These are phyloP conservation scores for Rhopilema esculentum DNA, from an alignment of 30 jellyfish, hydroid and myxozoan species.

Conservation along the genomic window DNA sequence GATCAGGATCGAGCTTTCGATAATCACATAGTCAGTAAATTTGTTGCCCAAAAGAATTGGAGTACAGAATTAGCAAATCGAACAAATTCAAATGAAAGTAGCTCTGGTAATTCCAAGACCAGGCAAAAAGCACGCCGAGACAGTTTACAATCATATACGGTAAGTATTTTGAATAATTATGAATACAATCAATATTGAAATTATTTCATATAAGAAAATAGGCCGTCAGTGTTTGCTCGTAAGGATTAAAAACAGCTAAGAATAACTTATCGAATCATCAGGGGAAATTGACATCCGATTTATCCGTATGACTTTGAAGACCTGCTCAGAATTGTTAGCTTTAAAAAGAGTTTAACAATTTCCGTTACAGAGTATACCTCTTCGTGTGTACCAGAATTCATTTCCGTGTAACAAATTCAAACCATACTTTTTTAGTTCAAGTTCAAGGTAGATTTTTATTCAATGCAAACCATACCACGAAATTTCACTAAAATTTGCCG, in stretches of 20 bases:
- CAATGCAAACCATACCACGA: too few relatives aligned
- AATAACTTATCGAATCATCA: not conserved
- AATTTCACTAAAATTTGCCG: too few relatives aligned
- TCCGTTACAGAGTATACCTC: too few relatives aligned
- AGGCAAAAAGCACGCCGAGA: not conserved
- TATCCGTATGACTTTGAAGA: constrained; percentile 6
- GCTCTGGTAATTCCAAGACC: not conserved
- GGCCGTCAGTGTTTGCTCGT: not conserved
- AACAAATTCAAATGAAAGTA: not conserved
- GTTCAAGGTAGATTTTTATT: too few relatives aligned
- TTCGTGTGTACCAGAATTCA: too few relatives aligned
- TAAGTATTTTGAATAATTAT: not conserved
- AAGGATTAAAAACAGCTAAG: not conserved
- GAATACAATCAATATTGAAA: not conserved
- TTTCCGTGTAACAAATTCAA: too few relatives aligned
- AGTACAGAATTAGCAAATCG: not conserved
- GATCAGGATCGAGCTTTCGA: constrained; percentile 49
- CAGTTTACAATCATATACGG: constrained; percentile 24
- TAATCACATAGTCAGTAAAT: constrained; percentile 20
- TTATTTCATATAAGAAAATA: not conserved
- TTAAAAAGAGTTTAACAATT: not conserved
- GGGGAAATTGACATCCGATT: not conserved
- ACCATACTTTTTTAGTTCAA: too few relatives aligned
- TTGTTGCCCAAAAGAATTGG: constrained; percentile 19
- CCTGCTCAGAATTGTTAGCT: constrained; percentile 3